Evolutionary conservation across 2,888 invertebrate genomes (phyloP).

Genomic region (Operophtera brumata): DNA sequence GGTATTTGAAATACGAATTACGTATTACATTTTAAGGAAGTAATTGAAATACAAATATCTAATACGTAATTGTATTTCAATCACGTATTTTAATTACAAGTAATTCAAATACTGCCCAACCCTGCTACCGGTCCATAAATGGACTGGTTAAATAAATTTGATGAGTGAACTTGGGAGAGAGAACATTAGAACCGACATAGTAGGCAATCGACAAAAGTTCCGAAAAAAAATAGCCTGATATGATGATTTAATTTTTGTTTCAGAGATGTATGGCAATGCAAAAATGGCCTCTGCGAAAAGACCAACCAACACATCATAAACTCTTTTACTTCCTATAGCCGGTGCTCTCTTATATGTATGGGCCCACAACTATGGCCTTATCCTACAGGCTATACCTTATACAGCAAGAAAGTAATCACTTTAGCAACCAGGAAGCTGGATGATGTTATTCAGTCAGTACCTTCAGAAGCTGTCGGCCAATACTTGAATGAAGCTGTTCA

Average conservation of each 20-base stretch:
- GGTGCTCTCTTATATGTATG: conserved; percentile 86
- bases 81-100: too few species aligned
- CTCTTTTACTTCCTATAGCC: conserved; percentile 75
- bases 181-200: too few species aligned
- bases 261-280: conserved; percentile 46
- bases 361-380: conserved; percentile 87
- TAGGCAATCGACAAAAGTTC: too few species aligned
- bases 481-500: conserved; percentile 69
- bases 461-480: conserved; percentile 52
- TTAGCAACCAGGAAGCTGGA: conserved; percentile 78
- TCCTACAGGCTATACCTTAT: conserved; percentile 84
- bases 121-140: too few species aligned
- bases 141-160: too few species aligned
- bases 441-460: conserved; percentile 65
- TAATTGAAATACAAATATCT: too few species aligned
- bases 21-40: too few species aligned
- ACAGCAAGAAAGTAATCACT: conserved; percentile 80
- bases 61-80: too few species aligned
- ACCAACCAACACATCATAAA: conserved; percentile 39
- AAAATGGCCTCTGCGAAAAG: conserved; percentile 53
- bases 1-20: too few species aligned
- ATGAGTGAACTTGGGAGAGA: too few species aligned
- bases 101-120: too few species aligned
- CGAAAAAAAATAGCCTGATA: too few species aligned
- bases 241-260: background rate